Base-by-base conservation (phyloP, 1,140 invertebrate genomes). In the Zaprionus camerounensis region DNA sequence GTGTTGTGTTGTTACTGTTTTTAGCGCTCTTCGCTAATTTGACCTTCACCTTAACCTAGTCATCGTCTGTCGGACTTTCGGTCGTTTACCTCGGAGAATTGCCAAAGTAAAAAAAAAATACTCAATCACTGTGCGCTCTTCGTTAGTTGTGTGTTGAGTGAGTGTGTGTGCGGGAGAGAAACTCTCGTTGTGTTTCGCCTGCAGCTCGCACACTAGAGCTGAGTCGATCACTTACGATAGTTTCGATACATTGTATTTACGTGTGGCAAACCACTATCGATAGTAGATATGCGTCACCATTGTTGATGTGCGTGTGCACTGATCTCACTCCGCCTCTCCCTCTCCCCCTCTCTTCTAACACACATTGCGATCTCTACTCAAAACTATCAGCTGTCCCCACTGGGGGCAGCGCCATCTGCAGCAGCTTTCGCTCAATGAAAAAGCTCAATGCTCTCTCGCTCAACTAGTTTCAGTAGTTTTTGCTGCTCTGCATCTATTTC, bases 1-100 rank as follows among this genome's bases (percentile, higher is more conserved):
- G 51, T 46, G 46, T 24, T 24, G 46, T 75, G 63, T 67, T 69
- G 64, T 76, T 79, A 71, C 70, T 77, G 83, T 71, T 86, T 86
- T 91, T 68, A 46, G 58, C 56, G 71, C 81, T 85, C 59, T 85
- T 86, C 71, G 80, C 81, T 80, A 82, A 87, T 90, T 87, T 92
- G 91, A 92, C 91, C 91, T 92, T 92, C 91, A 92, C 91, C 91
- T 92, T 92, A 92, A 92, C 91, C 91, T 92, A 92, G 91, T 92
- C 91, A 91, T 85, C 79, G 75, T 76, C 64, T 88, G 80, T 92
- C 91, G 91, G 91, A 92, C 91, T 83, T 91, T 90, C 87, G 91
- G 91, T 92, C 91, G 64, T 92, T 92, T 91, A 92, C 91, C 91
- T 77, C 71, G 59, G n/a, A 2, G 38, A 53, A 72, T 77, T 65